Percentiles rank a stretch among this genome's conserved stretches.
Conservation (phyloP, 30 jellyfish, hydroid and myxozoan species). For the Calvadosia cruxmelitensis region DNA sequence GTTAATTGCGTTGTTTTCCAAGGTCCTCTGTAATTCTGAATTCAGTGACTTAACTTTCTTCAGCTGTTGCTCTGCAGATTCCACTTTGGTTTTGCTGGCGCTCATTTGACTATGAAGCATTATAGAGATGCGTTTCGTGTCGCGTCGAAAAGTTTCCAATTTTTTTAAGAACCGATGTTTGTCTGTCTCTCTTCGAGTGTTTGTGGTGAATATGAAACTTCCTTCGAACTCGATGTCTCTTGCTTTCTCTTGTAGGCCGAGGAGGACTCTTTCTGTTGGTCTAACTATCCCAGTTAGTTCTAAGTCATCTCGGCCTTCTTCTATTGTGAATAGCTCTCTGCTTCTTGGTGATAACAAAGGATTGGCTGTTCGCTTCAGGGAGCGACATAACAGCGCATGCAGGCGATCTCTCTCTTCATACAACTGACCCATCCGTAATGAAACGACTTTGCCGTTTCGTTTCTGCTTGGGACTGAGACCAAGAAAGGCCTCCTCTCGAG, state of each 20-base stretch:
- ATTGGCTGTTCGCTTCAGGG: background rate
- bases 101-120: background rate
- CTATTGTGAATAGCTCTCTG: background rate
- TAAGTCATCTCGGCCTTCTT: background rate
- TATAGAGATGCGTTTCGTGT: background rate
- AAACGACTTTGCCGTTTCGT: background rate
- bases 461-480: background rate
- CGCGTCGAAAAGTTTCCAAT: background rate
- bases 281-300: background rate
- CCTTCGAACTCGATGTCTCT: background rate
- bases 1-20: too few relatives aligned
- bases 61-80: background rate
- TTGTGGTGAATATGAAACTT: background rate
- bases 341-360: constrained; percentile 1
- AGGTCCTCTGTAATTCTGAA: background rate
- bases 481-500: background rate
- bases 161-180: background rate
- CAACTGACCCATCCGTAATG: background rate
- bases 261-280: background rate
- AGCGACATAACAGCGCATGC: background rate
- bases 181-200: background rate
- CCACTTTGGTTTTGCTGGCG: background rate
- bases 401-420: background rate
- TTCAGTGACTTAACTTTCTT: background rate
- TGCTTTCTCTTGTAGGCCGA: background rate